Evolutionary conservation across 2,113 vertebrate species (phyloP).

Genomic region (Syngnathus typhle): DNA sequence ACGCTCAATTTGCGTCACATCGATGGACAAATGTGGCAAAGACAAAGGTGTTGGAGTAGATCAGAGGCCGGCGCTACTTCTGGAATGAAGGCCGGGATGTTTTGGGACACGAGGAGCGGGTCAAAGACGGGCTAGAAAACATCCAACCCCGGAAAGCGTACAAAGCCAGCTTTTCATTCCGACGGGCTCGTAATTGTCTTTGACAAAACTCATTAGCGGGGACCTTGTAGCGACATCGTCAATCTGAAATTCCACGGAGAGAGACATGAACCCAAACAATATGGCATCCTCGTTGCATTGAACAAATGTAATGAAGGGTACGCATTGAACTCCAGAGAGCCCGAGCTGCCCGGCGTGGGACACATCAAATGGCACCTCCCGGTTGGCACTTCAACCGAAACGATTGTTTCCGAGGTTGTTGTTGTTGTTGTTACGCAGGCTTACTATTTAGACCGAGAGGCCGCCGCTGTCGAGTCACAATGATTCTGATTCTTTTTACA

Average conservation of each 20-base stretch:
- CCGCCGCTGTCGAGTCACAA: constrained; percentile 56
- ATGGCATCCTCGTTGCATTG: constrained; percentile 74
- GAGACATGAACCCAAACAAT: constrained; percentile 77
- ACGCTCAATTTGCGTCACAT: constrained; percentile 29
- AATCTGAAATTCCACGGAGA: constrained; percentile 73
- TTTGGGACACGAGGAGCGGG: constrained; percentile 48
- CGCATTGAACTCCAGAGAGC: constrained; percentile 73
- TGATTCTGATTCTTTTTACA: constrained; percentile 53
- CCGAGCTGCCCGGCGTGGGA: constrained; percentile 73
- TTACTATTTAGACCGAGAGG: constrained; percentile 58
- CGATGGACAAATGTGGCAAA: constrained; percentile 15
- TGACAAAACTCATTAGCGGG: constrained; percentile 84
- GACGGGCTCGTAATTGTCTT: constrained; percentile 79
- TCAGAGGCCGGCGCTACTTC: constrained; percentile 21
- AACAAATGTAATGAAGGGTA: constrained; percentile 85
- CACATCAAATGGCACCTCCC: constrained; percentile 71
- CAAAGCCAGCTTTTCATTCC: constrained; percentile 83
- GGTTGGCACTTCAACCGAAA: constrained; percentile 63
- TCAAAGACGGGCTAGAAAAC: constrained; percentile 73
- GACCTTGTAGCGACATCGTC: constrained; percentile 75
- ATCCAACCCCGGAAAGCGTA: constrained; percentile 64
- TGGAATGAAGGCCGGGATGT: constrained; percentile 45
- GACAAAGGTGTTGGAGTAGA: constrained; percentile 43
- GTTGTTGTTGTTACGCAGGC: constrained; percentile 52
- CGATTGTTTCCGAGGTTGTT: constrained; percentile 60